Evolutionary conservation across 2,797 vertebrate genomes (phyloP).

Genomic region (Phataginus tricuspis): DNA sequence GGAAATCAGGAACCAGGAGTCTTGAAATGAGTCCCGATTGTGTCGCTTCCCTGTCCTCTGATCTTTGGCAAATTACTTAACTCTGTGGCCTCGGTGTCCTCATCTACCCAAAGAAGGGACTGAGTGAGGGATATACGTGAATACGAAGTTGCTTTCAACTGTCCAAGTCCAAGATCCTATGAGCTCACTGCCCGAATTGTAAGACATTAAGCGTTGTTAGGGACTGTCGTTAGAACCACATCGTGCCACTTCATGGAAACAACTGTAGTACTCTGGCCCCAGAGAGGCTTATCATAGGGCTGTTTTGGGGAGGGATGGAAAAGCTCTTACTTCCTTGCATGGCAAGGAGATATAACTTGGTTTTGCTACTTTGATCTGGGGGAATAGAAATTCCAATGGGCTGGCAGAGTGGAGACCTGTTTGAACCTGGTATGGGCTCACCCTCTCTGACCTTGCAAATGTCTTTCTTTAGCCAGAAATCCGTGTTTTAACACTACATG

Average conservation of each 20-base stretch:
- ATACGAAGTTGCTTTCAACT: background rate
- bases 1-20: background rate
- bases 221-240: background rate
- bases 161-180: background rate
- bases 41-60: background rate
- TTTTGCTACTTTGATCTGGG: background rate
- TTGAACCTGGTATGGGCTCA: background rate
- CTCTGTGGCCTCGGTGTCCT: background rate
- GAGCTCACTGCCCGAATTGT: background rate
- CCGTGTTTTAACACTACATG: background rate
- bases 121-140: background rate
- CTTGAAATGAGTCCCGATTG: accelerated
- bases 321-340: background rate
- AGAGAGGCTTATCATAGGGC: background rate
- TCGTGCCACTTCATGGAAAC: background rate
- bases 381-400: background rate
- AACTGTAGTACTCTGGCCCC: background rate
- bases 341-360: background rate
- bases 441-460: background rate
- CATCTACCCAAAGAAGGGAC: background rate
- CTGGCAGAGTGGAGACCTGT: background rate
- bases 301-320: background rate
- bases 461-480: background rate
- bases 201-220: background rate
- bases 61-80: background rate